A percentile compares a stretch with the other conserved stretches of the same genome.
phyloP scores from a whole-genome alignment of 2,797 vertebrate species.

The Discoglossus pictus region DNA sequence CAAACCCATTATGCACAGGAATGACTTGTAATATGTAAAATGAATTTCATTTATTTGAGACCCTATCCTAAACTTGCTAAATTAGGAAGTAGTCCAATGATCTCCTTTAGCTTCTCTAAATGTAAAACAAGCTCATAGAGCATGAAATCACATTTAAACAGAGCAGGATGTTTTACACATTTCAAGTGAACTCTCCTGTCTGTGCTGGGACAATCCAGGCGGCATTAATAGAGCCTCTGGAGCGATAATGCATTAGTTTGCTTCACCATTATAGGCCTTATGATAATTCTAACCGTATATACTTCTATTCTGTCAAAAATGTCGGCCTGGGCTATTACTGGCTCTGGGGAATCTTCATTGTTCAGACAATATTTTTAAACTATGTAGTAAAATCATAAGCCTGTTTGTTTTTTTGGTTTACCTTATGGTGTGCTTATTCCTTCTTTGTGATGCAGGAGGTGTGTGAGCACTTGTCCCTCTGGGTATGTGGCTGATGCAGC shows the following conservation, averaged over 20 bases:
- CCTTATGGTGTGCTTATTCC: too few species aligned
- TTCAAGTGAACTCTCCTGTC: neutral
- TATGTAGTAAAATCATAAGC: too few species aligned
- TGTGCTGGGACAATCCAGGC: neutral
- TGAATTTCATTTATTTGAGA: neutral
- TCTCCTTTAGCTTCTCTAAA: neutral
- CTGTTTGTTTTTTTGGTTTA: too few species aligned
- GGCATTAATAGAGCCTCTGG: neutral
- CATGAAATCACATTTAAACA: slow-evolving; percentile 4
- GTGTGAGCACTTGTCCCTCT: slow-evolving; percentile 79
- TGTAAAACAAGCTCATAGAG: neutral
- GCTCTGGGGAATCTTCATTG: too few species aligned
- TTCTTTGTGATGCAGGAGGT: slow-evolving; percentile 68
- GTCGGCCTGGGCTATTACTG: too few species aligned
- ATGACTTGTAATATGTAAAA: neutral
- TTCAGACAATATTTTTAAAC: too few species aligned
- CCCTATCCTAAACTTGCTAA: neutral
- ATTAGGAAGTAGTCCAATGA: neutral
- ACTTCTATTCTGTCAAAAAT: too few species aligned
- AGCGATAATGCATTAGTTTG: neutral
- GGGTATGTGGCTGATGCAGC: slow-evolving; percentile 75
- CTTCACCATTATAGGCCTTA: neutral
- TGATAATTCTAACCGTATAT: too few species aligned
- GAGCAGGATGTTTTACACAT: neutral
- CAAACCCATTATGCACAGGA: too few species aligned